These are phyloP conservation scores for Mycalesis mineus DNA, from an alignment of 2,888 invertebrate genomes.

Conservation along the genomic window DNA sequence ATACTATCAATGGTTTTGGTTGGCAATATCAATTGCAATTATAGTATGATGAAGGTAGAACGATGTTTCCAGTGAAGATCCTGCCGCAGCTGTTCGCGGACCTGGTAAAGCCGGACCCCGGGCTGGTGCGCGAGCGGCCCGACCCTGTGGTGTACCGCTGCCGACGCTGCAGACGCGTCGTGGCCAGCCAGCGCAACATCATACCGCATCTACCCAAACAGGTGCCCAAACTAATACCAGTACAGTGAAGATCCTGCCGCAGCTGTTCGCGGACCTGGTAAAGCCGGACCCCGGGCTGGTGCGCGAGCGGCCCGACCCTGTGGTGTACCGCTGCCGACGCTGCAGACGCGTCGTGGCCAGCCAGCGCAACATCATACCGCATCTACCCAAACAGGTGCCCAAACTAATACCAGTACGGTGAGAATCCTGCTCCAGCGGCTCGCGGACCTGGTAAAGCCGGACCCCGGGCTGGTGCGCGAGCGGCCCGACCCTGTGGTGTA, in stretches of 20 bases:
- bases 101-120: conserved; percentile 89
- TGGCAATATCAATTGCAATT: too few relatives aligned
- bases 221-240: too few relatives aligned
- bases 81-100: conserved; percentile 87
- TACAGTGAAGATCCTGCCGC: conserved; percentile 90
- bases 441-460: conserved; percentile 86
- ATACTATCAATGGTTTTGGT: too few relatives aligned
- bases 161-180: conserved; percentile 86
- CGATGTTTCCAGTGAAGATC: conserved; percentile 81
- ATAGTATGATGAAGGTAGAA: too few relatives aligned
- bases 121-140: conserved; percentile 84
- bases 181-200: conserved; percentile 89
- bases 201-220: conserved; percentile 81
- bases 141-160: conserved; percentile 92
- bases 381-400: conserved; percentile 63
- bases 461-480: conserved; percentile 85
- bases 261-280: conserved; percentile 85
- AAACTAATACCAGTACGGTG: too few relatives aligned
- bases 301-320: conserved; percentile 87
- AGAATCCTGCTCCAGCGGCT: conserved; percentile 90
- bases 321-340: conserved; percentile 89
- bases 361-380: conserved; percentile 87
- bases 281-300: conserved; percentile 88
- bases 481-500: conserved; percentile 90
- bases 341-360: conserved; percentile 89